phyloP scores from a whole-genome alignment of 2,888 invertebrate genomes.

The Sinotaia quadrata region DNA sequence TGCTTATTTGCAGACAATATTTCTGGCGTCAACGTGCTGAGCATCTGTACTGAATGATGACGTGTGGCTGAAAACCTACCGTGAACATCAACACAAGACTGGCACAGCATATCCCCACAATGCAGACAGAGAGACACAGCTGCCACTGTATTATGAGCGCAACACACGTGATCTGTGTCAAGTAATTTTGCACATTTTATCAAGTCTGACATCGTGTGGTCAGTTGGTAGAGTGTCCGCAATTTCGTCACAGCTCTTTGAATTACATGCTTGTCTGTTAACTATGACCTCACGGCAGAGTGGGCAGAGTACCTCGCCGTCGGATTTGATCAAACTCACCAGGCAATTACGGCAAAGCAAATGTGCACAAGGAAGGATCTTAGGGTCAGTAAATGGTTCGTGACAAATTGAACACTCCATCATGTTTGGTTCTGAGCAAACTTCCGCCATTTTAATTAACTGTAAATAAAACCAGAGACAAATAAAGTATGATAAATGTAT shows the following conservation, averaged over 20 bases:
- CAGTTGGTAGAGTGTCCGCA: conserved; percentile 5
- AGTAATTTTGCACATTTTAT: neutral
- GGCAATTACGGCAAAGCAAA: neutral
- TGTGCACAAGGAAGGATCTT: conserved; percentile 12
- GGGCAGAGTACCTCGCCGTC: neutral
- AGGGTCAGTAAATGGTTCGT: neutral
- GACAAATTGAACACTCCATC: neutral
- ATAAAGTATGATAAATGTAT: no score
- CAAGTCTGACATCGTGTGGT: conserved; percentile 2
- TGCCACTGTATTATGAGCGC: conserved; percentile 1
- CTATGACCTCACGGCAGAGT: conserved; percentile 5
- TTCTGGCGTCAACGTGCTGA: conserved; percentile 12
- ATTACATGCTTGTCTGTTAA: neutral
- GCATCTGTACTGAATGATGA: conserved; percentile 9
- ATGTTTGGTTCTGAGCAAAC: neutral
- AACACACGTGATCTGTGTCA: conserved; percentile 3
- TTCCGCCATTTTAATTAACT: no score
- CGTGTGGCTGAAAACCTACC: neutral
- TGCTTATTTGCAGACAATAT: neutral
- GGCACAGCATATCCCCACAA: conserved; percentile 13
- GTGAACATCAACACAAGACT: conserved; percentile 2
- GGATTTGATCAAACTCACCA: conserved; percentile 1
- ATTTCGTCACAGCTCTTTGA: neutral
- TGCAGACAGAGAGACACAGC: conserved; percentile 4
- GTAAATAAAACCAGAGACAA: no score